Conservation (phyloP, 2,797 vertebrate genomes). For the Morus bassanus region DNA sequence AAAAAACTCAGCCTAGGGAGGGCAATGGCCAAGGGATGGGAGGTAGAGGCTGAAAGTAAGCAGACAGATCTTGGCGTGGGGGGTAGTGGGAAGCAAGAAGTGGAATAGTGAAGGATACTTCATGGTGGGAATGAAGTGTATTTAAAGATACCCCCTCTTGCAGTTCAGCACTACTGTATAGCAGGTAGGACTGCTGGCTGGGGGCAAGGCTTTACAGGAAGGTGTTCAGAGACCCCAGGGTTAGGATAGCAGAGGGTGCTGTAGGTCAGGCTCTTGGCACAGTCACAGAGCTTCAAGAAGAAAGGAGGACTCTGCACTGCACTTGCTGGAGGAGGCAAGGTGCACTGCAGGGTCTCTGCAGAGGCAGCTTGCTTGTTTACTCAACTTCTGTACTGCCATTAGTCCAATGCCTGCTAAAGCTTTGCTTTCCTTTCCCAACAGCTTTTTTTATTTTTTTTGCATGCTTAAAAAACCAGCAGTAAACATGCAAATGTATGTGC, state of each 20-base stretch:
- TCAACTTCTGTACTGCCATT: neutral
- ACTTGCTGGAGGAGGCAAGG: neutral
- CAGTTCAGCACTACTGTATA: neutral
- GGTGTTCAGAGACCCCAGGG: neutral
- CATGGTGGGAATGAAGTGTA: neutral
- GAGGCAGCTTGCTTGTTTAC: neutral
- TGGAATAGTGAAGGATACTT: neutral
- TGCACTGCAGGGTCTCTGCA: neutral
- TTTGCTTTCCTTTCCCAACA: neutral
- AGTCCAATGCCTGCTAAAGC: neutral
- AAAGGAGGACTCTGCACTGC: neutral
- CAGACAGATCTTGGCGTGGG: rapidly evolving
- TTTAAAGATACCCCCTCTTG: neutral
- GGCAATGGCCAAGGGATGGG: neutral
- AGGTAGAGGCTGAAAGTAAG: neutral
- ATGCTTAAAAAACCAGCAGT: neutral
- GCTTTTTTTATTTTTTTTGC: neutral
- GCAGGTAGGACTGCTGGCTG: neutral
- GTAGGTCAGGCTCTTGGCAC: neutral
- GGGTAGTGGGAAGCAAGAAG: neutral
- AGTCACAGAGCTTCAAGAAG: neutral
- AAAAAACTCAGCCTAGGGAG: neutral
- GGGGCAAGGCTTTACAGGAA: neutral
- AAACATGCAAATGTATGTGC: neutral
- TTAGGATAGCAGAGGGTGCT: neutral